Evolutionary conservation across 2,113 vertebrate species (phyloP), one percentile per base, ranked within the genome.

Genomic region (Hirundichthys speculiger): DNA sequence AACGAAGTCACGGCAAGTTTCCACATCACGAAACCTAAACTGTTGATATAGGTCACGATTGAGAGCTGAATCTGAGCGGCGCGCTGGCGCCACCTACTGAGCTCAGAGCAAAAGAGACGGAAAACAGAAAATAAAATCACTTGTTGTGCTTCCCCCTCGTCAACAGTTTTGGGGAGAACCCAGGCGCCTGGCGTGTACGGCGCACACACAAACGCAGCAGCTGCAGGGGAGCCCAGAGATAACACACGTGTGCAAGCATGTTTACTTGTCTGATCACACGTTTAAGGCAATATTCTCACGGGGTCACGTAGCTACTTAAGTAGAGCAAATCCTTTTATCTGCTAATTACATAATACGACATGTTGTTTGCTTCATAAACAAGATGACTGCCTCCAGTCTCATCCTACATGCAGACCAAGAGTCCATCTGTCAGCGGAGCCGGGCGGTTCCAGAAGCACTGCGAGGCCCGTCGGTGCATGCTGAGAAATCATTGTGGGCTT

Each of bases 131-230:
- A n/a, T n/a, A n/a, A n/a, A n/a, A n/a, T n/a, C n/a, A 62, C 42
- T 30, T 60, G 12, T 73, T 56, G 75, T 69, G 62, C 79, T 84
- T 62, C 81, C 73, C 48, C 56, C n/a, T n/a, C 19, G 2, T 25
- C 45, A 16, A 38, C 63, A 67, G 78, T 77, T 74, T 55, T 69
- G 76, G 58, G 79, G 69, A 86, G 80, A 86, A 84, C 76, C 76
- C 86, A 60, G 79, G 47, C 79, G 72, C 69, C 48, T 60, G 11
- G 47, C 24, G 50, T 79, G 69, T 73, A 83, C 58, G 75, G 62
- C 25, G 10, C 34, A 54, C 58, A 74, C 53, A 71, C 55, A 79
- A 47, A 67, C 13, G 64, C 41, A 63, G 61, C 69, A 73, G 74
- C 61, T 66, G 56, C 51, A 67, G 30, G 30, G 11, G 30, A 34